Conservation (phyloP, 2,113 vertebrate genomes). For the Redunca redunca region DNA sequence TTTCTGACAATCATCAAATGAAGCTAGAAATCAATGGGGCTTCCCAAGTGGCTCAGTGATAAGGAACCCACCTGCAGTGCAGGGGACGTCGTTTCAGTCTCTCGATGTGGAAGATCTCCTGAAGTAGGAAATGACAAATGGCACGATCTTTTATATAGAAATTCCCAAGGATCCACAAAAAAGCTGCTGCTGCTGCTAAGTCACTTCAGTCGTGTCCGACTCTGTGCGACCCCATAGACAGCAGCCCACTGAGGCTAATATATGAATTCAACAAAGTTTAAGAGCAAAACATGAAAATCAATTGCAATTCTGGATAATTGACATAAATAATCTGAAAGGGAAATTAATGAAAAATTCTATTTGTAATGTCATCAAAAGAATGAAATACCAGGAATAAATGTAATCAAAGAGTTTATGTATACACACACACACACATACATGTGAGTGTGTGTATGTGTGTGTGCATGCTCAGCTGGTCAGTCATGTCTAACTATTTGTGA, state of each 20-base stretch:
- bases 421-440: background rate
- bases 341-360: background rate
- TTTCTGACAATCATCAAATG: background rate
- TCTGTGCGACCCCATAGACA: no score
- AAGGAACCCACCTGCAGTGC: background rate
- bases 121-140: background rate
- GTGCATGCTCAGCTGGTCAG: background rate
- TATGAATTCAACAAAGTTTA: background rate
- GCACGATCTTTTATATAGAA: background rate
- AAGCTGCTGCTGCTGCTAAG: no score
- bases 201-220: no score
- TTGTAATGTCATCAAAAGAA: background rate
- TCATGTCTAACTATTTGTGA: background rate
- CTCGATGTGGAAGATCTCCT: background rate
- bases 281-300: background rate
- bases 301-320: background rate
- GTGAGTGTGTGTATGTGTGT: background rate
- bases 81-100: background rate
- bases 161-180: background rate
- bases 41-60: background rate
- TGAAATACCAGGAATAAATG: background rate
- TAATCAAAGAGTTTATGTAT: background rate
- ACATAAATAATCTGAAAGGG: background rate
- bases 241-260: background rate
- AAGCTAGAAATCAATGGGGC: background rate